phyloP scores from a whole-genome alignment of 1,140 invertebrate genomes.

The Amyelois transitella region DNA sequence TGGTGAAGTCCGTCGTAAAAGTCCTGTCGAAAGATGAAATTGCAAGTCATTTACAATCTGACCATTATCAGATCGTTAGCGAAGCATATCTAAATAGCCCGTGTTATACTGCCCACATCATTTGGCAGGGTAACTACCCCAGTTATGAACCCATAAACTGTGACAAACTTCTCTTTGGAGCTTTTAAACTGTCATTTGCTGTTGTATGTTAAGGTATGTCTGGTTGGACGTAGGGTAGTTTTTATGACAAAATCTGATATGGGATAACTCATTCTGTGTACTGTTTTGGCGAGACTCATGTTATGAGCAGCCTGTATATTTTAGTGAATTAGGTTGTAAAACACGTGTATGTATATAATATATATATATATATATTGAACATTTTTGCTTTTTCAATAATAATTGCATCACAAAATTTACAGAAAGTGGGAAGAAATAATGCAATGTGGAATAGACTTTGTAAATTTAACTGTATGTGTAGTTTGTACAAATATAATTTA shows the following conservation, averaged over 20 bases:
- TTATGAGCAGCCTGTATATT: no score
- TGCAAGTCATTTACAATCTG: neutral
- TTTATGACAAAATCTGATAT: neutral
- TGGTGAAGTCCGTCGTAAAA: no score
- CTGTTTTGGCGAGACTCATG: no score
- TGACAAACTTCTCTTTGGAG: conserved; percentile 9
- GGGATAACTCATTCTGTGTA: neutral
- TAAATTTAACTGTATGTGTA: no score
- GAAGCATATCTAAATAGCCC: conserved; percentile 10
- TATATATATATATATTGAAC: no score
- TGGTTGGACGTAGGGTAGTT: neutral
- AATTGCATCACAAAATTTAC: no score
- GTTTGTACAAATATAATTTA: no score
- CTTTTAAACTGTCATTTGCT: conserved; percentile 25
- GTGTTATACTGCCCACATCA: conserved; percentile 6
- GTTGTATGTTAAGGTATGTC: neutral
- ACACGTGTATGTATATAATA: no score
- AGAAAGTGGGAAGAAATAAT: no score
- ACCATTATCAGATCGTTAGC: neutral
- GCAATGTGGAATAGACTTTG: no score
- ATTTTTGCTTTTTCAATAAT: no score
- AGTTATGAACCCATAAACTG: conserved; percentile 17
- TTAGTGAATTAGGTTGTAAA: no score
- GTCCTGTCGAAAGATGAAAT: neutral
- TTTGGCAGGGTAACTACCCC: conserved; percentile 13